Conservation (phyloP, 92 coral and sea anemone genomes). For the Plumapathes pennacea region DNA sequence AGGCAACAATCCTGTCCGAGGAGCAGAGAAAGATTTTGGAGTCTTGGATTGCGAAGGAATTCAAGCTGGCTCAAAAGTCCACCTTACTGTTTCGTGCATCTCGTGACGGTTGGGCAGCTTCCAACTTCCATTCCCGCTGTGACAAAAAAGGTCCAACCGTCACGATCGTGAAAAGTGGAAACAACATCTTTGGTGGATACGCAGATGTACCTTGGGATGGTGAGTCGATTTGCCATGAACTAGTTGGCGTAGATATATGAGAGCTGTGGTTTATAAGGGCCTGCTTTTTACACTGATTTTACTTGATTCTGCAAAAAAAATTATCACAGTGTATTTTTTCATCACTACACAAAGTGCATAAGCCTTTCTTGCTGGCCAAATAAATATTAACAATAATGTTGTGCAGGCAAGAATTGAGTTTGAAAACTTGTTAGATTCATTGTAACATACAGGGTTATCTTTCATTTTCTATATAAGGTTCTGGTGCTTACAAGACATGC, state of each 20-base stretch:
- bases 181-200: constrained; percentile 58
- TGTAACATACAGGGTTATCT: no score
- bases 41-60: constrained; percentile 26
- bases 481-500: constrained; percentile 6
- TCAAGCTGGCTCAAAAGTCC: constrained; percentile 2
- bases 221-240: background rate
- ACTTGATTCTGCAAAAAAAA: no score
- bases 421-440: no score
- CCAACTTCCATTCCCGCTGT: constrained; percentile 50
- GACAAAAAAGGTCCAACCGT: constrained; percentile 67
- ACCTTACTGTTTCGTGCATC: constrained; percentile 55
- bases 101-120: constrained; percentile 47
- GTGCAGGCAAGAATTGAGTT: no score
- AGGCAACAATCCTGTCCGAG: constrained; percentile 39
- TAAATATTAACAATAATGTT: no score
- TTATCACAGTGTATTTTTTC: no score
- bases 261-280: no score
- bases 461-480: constrained; percentile 9
- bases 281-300: no score
- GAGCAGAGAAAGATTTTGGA: constrained; percentile 30
- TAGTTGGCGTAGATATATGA: no score
- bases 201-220: constrained; percentile 42
- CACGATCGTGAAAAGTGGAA: constrained; percentile 33
- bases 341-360: no score
- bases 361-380: no score